phyloP scores from a whole-genome alignment of 2,888 invertebrate species.

The Scelioninae gen. 2 region DNA sequence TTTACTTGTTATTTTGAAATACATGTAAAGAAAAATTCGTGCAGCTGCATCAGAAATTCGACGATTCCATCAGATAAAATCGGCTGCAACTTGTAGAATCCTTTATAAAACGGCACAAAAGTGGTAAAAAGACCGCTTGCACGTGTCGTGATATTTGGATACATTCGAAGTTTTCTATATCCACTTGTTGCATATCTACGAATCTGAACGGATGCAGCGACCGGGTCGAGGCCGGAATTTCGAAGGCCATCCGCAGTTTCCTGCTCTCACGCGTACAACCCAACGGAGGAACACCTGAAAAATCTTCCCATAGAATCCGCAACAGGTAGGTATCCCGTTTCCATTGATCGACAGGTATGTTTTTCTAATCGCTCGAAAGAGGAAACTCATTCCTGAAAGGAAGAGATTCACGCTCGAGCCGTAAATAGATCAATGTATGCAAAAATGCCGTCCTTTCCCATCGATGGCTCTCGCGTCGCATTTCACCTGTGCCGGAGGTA shows the following conservation, averaged over 20 bases:
- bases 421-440: slow-evolving; percentile 74
- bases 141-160: slow-evolving; percentile 32
- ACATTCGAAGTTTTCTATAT: slow-evolving; percentile 28
- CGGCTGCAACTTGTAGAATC: background rate
- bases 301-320: slow-evolving; percentile 71
- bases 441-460: slow-evolving; percentile 72
- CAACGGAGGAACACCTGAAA: slow-evolving; percentile 43
- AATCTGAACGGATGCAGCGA: slow-evolving; percentile 38
- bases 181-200: slow-evolving; percentile 48
- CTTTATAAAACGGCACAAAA: slow-evolving; percentile 22
- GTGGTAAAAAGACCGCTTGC: slow-evolving; percentile 17
- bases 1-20: too few species aligned
- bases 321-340: slow-evolving; percentile 74
- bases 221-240: slow-evolving; percentile 55
- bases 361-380: slow-evolving; percentile 62
- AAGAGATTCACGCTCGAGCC: slow-evolving; percentile 57
- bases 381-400: slow-evolving; percentile 44
- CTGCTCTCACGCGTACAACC: slow-evolving; percentile 58
- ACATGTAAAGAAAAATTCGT: background rate
- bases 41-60: slow-evolving; percentile 14
- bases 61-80: slow-evolving; percentile 5
- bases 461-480: slow-evolving; percentile 70
- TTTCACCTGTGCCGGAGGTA: slow-evolving; percentile 71
- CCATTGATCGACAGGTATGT: slow-evolving; percentile 74
- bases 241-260: slow-evolving; percentile 50